Base-by-base conservation (phyloP, 2,888 invertebrate genomes). In the Amphipoea lucens region DNA sequence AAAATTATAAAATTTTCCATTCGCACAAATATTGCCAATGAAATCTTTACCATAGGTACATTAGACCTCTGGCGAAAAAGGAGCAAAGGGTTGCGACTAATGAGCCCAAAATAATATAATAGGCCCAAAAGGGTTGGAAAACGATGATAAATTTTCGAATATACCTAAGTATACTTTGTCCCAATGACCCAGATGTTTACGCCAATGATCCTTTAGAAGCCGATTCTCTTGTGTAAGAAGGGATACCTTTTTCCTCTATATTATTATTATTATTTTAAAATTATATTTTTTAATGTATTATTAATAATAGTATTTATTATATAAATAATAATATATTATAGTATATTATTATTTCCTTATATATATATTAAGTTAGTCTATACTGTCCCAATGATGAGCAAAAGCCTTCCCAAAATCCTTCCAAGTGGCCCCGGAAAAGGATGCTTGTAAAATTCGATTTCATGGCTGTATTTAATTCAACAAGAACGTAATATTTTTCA, bases 131-230 rank as follows among this genome's bases (percentile, higher is more conserved):
- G 65, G 69, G 65, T 69, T 65, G 23, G 9, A 76, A 7, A 76
- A 65, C 36, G 1, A 76, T 57, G 45, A 60, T 29, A 42, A 65
- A 69, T 69, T 63, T 67, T 29, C 14, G 1, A 65, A n/a, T 57
- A n/a, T 14, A 65, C 40, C 11, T 65, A 40, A 17, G 63, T 57
- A 68, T 48, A 57, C 40, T 57, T 60, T 65, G 20, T 51, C 29
- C 45, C 60, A 36, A 62, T 80, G 82, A 79, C 82, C 74, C 36
- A 60, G 29, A 67, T 74, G 14, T 74, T 82, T n/a, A 60, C 29
- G 20, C 20, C 36, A 67, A 82, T 0, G 3, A 6, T 1, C 42
- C 20, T 42, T 23, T 23, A 51, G 29, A 79, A 17, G 29, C 17
- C 9, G 63, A 40, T 54, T 23, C 23, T 79, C 6, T n/a, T 42